A percentile compares a stretch with the other conserved stretches of the same genome.
phyloP scores from a whole-genome alignment of 2,888 invertebrate genomes.

The Rhyacophila evoluta region DNA sequence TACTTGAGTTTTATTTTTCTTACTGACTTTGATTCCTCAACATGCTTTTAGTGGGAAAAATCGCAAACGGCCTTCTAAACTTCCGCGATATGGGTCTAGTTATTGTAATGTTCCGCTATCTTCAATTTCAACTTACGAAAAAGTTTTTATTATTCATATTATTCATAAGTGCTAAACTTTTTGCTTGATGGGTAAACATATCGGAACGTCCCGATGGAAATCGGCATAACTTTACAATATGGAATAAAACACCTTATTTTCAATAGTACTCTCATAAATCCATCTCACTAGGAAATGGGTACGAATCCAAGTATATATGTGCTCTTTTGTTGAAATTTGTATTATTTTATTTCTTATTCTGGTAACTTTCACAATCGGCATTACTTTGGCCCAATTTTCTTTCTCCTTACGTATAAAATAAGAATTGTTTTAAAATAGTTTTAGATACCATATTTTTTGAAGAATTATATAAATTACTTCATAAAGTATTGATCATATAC shows the following conservation, averaged over 20 bases:
- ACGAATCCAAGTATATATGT: not conserved
- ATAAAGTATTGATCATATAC: no score
- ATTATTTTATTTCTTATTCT: not conserved
- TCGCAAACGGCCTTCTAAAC: conserved; percentile 16
- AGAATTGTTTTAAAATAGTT: no score
- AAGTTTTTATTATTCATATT: conserved; percentile 21
- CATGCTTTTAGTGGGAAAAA: conserved; percentile 3
- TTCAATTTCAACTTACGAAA: conserved; percentile 5
- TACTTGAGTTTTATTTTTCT: conserved; percentile 22
- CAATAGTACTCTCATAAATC: not conserved
- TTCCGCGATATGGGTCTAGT: conserved; percentile 14
- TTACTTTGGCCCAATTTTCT: no score
- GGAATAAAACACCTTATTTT: conserved; percentile 31
- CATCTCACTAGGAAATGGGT: not conserved
- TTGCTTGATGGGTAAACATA: conserved; percentile 22
- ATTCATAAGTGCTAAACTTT: not conserved
- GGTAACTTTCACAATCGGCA: no score
- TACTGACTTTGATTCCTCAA: conserved; percentile 3
- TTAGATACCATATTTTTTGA: no score
- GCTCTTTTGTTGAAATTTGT: not conserved
- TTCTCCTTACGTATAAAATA: no score
- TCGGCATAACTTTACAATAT: not conserved
- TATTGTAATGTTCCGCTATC: conserved; percentile 22
- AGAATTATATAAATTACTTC: no score
- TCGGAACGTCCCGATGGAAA: conserved; percentile 4